phyloP scores from a whole-genome alignment of 1,140 invertebrate species.

The Halotydeus destructor region DNA sequence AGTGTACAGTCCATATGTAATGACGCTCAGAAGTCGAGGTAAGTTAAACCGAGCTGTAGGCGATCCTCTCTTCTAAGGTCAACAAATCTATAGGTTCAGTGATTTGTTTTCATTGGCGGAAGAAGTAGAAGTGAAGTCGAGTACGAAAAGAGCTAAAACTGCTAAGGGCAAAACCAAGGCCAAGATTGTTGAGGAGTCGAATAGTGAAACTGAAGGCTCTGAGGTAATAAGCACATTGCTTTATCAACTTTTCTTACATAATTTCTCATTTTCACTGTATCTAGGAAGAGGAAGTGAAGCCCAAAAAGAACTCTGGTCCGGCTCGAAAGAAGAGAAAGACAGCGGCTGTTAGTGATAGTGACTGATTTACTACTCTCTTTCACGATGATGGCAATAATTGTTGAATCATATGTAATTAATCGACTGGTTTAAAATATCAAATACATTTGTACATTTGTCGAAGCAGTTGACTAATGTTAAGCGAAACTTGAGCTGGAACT shows the following conservation, averaged over 20 bases:
- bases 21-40: conserved; percentile 59
- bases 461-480: too few species aligned
- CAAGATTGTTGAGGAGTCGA: conserved; percentile 22
- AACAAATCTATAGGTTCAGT: conserved; percentile 36
- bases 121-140: conserved; percentile 39
- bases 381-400: too few species aligned
- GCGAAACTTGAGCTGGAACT: too few species aligned
- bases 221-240: too few species aligned
- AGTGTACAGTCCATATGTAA: conserved; percentile 37
- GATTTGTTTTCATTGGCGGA: conserved; percentile 75
- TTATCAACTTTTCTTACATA: too few species aligned
- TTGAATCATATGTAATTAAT: too few species aligned
- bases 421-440: too few species aligned
- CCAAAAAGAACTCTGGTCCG: too few species aligned
- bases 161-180: conserved; percentile 25
- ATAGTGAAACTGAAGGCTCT: conserved; percentile 27
- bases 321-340: too few species aligned
- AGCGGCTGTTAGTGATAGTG: conserved; percentile 53
- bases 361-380: conserved; percentile 35
- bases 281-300: too few species aligned
- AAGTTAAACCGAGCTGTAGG: conserved; percentile 12
- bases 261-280: too few species aligned
- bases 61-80: not conserved
- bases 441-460: too few species aligned
- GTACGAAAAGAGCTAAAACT: conserved; percentile 21